Evolutionary conservation across 2,888 invertebrate species (phyloP).

Genomic region (Sarcophaga carnaria): DNA sequence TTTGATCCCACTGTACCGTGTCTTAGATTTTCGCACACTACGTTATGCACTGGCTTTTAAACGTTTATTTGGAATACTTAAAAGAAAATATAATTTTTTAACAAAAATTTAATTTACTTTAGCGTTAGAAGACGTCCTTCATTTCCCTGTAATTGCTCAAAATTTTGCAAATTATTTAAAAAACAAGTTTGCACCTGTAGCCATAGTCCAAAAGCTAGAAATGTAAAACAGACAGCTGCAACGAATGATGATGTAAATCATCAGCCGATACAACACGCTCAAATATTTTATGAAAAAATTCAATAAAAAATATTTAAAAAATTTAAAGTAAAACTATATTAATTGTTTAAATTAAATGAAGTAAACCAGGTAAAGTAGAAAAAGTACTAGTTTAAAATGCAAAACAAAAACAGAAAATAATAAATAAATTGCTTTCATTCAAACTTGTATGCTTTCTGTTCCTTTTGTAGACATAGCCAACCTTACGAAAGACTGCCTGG

Average conservation of each 20-base stretch:
- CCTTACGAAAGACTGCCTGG: slow-evolving; percentile 65
- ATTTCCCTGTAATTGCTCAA: slow-evolving; percentile 47
- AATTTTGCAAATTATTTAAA: slow-evolving; percentile 48
- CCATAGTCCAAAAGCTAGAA: slow-evolving; percentile 26
- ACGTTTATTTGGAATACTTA: background rate
- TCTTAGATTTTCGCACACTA: background rate
- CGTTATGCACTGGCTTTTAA: slow-evolving; percentile 30
- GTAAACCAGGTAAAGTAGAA: slow-evolving; percentile 45
- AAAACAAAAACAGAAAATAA: no score
- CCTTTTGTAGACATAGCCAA: slow-evolving; percentile 60
- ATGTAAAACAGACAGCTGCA: slow-evolving; percentile 10
- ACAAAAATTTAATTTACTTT: slow-evolving; percentile 45
- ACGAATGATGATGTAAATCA: slow-evolving; percentile 12
- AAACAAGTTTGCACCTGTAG: slow-evolving; percentile 51
- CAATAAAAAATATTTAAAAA: slow-evolving; percentile 28
- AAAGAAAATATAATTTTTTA: slow-evolving; percentile 1
- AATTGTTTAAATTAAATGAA: slow-evolving; percentile 15
- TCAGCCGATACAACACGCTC: slow-evolving; percentile 34
- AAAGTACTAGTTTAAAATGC: background rate
- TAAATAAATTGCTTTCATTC: no score
- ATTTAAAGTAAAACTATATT: slow-evolving; percentile 13
- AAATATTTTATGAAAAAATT: slow-evolving; percentile 61
- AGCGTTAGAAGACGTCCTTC: slow-evolving; percentile 53
- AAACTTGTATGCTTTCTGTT: background rate
- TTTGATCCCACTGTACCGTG: background rate